Conservation (phyloP, 1,140 invertebrate genomes). For the Melanaphis sacchari region DNA sequence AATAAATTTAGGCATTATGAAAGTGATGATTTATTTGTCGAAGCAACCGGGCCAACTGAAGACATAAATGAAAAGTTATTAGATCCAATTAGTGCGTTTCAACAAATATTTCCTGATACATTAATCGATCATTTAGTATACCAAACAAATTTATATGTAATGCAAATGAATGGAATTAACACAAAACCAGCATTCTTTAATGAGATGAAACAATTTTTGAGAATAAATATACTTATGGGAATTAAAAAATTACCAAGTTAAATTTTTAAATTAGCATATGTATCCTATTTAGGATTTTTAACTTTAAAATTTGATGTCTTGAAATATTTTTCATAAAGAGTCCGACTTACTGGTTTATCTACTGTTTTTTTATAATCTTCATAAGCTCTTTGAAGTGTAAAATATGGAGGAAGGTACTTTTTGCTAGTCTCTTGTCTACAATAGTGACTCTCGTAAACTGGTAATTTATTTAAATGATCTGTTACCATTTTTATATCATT, state of each 20-base stretch:
- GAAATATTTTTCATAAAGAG: constrained; percentile 1
- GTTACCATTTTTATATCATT: background rate
- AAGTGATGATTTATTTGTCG: background rate
- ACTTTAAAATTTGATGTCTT: background rate
- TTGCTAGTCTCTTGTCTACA: background rate
- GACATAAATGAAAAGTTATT: background rate
- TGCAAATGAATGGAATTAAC: constrained; percentile 53
- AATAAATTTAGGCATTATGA: background rate
- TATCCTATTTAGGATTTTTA: constrained; percentile 23
- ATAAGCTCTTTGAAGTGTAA: constrained; percentile 5
- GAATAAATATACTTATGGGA: constrained; percentile 62
- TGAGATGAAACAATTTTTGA: constrained; percentile 61
- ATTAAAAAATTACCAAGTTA: constrained; percentile 61
- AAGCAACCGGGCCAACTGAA: background rate
- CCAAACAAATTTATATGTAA: constrained; percentile 60
- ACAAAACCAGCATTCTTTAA: constrained; percentile 57
- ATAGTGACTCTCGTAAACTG: background rate
- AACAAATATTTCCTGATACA: background rate
- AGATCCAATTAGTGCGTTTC: background rate
- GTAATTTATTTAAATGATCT: background rate
- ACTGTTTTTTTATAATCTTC: constrained; percentile 5
- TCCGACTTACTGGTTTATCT: constrained; percentile 15
- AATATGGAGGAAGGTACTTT: background rate
- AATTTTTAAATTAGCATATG: background rate
- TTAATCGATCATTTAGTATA: constrained; percentile 56